phyloP scores from a whole-genome alignment of 2,113 vertebrate species.

The Willisornis vidua region DNA sequence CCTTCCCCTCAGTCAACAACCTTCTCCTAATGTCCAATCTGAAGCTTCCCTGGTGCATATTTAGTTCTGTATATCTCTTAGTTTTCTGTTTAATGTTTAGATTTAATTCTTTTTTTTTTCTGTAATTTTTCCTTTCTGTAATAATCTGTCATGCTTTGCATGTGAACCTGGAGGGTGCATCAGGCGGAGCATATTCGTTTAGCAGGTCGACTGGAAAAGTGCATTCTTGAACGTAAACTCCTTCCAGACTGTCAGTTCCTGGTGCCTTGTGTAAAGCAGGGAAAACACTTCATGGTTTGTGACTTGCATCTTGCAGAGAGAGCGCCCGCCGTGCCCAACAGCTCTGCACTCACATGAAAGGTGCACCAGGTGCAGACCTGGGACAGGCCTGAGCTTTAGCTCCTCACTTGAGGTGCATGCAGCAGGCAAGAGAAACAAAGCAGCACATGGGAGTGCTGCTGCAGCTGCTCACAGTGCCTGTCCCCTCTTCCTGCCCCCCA shows the following conservation, averaged over 20 bases:
- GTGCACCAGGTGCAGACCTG: background rate
- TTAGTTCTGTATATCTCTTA: background rate
- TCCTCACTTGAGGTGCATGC: background rate
- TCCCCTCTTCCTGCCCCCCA: background rate
- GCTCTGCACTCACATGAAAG: background rate
- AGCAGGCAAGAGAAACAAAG: background rate
- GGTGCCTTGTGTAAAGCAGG: background rate
- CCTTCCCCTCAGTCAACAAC: background rate
- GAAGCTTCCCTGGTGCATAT: background rate
- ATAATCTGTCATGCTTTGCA: background rate
- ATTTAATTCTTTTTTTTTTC: background rate
- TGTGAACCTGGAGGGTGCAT: background rate
- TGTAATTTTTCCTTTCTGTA: background rate
- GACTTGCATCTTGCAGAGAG: background rate
- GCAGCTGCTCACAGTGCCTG: background rate
- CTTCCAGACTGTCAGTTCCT: background rate
- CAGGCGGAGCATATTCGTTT: background rate
- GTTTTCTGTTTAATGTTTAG: background rate
- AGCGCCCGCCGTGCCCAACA: fast-evolving
- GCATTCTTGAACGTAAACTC: fast-evolving
- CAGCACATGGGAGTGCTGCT: background rate
- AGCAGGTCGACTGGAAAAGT: background rate
- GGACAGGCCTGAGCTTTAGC: background rate
- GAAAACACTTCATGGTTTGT: background rate
- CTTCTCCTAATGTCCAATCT: background rate